These are phyloP conservation scores for Bembecia ichneumoniformis DNA, from an alignment of 2,888 invertebrate species.

Conservation along the genomic window DNA sequence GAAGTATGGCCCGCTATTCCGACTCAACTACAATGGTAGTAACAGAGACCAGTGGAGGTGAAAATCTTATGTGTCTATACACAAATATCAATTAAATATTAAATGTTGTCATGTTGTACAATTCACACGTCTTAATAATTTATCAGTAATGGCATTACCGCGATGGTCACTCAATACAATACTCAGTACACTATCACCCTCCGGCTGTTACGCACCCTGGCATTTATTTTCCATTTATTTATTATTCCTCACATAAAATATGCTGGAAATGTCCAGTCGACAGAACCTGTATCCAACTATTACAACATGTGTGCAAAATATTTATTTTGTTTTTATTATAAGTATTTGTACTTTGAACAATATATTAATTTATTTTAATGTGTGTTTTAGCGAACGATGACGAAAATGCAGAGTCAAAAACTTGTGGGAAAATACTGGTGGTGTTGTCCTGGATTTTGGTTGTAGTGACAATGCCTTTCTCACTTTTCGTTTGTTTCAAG, in stretches of 20 bases:
- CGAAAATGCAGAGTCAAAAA: constrained; percentile 75
- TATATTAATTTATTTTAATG: background rate
- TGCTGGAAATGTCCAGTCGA: constrained; percentile 54
- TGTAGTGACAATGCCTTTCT: constrained; percentile 90
- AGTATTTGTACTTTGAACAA: background rate
- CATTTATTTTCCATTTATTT: background rate
- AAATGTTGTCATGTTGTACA: constrained; percentile 13
- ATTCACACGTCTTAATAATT: constrained; percentile 33
- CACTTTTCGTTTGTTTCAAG: constrained; percentile 93
- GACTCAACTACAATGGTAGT: constrained; percentile 40
- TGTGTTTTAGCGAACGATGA: constrained; percentile 69
- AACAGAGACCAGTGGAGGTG: constrained; percentile 27
- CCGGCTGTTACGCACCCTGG: constrained; percentile 15
- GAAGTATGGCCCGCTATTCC: constrained; percentile 32
- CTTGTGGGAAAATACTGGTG: constrained; percentile 88
- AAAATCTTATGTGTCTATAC: constrained; percentile 8
- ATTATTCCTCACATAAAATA: background rate
- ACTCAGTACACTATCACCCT: constrained; percentile 21
- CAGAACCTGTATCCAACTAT: constrained; percentile 53
- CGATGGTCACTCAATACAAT: constrained; percentile 7
- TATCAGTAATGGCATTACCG: constrained; percentile 30
- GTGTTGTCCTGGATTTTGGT: constrained; percentile 87
- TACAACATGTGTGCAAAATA: constrained; percentile 18
- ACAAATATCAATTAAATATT: constrained; percentile 6
- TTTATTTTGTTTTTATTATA: constrained; percentile 3